phyloP scores from a whole-genome alignment of 1,140 invertebrate species.

The Macrosteles quadrilineatus region DNA sequence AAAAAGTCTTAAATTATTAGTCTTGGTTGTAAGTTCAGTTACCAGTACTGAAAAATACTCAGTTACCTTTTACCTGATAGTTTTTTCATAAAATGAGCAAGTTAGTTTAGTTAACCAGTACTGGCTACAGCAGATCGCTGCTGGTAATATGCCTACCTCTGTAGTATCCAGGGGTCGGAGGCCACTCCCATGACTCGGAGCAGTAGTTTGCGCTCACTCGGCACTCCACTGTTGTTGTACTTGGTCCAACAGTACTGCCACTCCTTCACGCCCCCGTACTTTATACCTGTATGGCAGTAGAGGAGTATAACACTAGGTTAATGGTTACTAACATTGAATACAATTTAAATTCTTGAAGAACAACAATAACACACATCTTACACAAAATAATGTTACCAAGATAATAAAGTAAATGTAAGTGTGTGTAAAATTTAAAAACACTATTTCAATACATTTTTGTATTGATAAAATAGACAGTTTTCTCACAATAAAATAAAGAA shows the following conservation, averaged over 20 bases:
- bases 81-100: too few species aligned
- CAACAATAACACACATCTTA: neutral
- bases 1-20: too few species aligned
- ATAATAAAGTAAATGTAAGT: neutral
- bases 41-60: too few species aligned
- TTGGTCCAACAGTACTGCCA: conserved; percentile 75
- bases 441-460: neutral
- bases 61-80: too few species aligned
- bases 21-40: too few species aligned
- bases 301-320: conserved; percentile 9
- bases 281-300: conserved; percentile 54
- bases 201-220: conserved; percentile 67
- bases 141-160: conserved; percentile 52
- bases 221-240: conserved; percentile 65
- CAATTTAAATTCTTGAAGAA: too few species aligned
- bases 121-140: too few species aligned
- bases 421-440: neutral
- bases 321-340: neutral
- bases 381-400: neutral
- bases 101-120: too few species aligned
- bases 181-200: conserved; percentile 69
- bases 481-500: neutral
- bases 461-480: too few species aligned
- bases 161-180: conserved; percentile 70
- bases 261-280: conserved; percentile 67